These are phyloP conservation scores for Cyphomyrus discorhynchus DNA, from an alignment of 2,113 vertebrate species.

Conservation along the genomic window DNA sequence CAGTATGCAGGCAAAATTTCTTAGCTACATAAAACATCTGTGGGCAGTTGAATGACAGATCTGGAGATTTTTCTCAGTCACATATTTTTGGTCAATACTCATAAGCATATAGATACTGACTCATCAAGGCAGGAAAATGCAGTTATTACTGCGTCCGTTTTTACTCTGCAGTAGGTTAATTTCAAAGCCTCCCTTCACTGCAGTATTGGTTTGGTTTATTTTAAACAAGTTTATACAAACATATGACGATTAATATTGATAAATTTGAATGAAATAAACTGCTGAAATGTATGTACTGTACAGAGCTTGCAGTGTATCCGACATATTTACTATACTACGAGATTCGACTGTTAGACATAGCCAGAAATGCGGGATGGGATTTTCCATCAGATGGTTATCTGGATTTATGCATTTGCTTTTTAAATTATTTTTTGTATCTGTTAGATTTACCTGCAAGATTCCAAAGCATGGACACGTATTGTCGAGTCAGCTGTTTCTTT, in stretches of 20 bases:
- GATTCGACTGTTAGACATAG: constrained; percentile 14
- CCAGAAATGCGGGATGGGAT: background rate
- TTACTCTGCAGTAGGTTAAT: background rate
- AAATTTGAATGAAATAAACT: background rate
- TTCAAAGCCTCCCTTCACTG: constrained; percentile 7
- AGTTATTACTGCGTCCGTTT: background rate
- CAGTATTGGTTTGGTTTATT: constrained; percentile 1
- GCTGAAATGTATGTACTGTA: constrained; percentile 16
- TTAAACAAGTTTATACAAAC: background rate
- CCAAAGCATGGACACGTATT: constrained; percentile 11
- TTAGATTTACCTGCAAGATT: constrained; percentile 14
- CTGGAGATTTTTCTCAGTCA: background rate
- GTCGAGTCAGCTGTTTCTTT: background rate
- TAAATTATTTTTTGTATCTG: background rate
- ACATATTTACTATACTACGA: constrained; percentile 11
- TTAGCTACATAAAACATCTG: background rate
- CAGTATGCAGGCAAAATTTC: background rate
- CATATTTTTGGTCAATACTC: background rate
- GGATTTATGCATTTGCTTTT: constrained; percentile 4
- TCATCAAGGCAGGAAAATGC: background rate
- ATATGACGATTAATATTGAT: background rate
- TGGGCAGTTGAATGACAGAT: background rate
- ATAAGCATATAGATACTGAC: background rate
- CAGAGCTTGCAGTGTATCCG: constrained; percentile 8
- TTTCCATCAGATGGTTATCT: constrained; percentile 1